These are phyloP conservation scores for Meliscaeva auricollis DNA, from an alignment of 2,888 invertebrate species.

Conservation along the genomic window DNA sequence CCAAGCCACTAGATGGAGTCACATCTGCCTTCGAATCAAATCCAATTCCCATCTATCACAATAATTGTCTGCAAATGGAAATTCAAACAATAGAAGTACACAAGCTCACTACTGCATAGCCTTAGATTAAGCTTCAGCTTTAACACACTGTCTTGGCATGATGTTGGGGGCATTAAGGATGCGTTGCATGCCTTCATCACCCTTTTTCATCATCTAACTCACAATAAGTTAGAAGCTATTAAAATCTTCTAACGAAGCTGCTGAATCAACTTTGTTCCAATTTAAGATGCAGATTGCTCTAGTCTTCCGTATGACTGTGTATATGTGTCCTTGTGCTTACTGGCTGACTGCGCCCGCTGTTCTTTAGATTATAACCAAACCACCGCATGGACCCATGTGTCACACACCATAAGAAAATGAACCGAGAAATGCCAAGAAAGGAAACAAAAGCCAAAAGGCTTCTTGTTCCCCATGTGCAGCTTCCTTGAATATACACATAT, in stretches of 20 bases:
- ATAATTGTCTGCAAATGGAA: slow-evolving; percentile 76
- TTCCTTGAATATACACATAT: neutral
- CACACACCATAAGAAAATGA: slow-evolving; percentile 36
- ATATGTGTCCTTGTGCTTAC: slow-evolving; percentile 13
- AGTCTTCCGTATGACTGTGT: neutral
- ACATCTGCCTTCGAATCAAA: slow-evolving; percentile 71
- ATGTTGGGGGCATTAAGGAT: slow-evolving; percentile 23
- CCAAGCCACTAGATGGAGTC: slow-evolving; percentile 27
- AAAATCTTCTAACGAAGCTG: slow-evolving; percentile 65
- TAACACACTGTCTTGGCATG: slow-evolving; percentile 6
- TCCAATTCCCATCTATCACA: slow-evolving; percentile 75
- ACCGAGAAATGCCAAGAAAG: slow-evolving; percentile 57
- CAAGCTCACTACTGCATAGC: too few species aligned
- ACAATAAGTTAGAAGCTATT: slow-evolving; percentile 66
- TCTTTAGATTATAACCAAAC: slow-evolving; percentile 21
- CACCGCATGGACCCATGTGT: slow-evolving; percentile 43
- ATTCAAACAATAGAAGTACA: slow-evolving; percentile 54
- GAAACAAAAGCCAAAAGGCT: slow-evolving; percentile 66
- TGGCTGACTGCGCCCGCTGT: slow-evolving; percentile 24
- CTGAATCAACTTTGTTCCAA: slow-evolving; percentile 73
- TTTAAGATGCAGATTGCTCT: slow-evolving; percentile 71
- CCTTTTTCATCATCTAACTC: slow-evolving; percentile 13
- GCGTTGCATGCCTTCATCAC: slow-evolving; percentile 25
- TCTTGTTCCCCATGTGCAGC: slow-evolving; percentile 45
- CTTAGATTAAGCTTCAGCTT: neutral